Conservation (phyloP, 2,888 invertebrate species). For the Graphium colonna region DNA sequence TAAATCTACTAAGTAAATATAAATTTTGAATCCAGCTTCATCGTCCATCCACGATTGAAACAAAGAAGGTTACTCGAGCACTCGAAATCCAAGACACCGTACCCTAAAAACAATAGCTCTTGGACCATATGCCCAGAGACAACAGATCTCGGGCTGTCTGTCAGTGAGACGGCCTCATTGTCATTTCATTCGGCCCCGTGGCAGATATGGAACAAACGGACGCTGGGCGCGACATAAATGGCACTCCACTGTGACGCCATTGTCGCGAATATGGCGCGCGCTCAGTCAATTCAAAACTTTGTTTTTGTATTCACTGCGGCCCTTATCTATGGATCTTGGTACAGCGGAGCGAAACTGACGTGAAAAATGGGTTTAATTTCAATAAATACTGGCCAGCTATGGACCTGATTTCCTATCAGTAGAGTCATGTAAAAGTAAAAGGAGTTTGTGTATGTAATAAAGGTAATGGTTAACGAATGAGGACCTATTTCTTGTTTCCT, state of each 20-base stretch:
- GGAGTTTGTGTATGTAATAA: too few species aligned
- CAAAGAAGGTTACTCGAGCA: too few species aligned
- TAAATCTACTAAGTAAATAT: too few species aligned
- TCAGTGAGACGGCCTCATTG: conserved; percentile 15
- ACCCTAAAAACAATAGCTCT: conserved; percentile 11
- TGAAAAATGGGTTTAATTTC: neutral
- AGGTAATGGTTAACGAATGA: too few species aligned
- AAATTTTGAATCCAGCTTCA: too few species aligned
- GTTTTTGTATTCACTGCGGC: conserved; percentile 13
- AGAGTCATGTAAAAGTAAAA: too few species aligned
- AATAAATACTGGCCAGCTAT: too few species aligned
- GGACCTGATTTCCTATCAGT: too few species aligned
- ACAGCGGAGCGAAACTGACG: neutral
- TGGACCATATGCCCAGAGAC: conserved; percentile 12
- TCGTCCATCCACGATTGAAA: too few species aligned
- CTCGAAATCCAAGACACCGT: neutral
- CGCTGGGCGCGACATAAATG: conserved; percentile 37
- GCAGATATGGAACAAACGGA: conserved; percentile 29
- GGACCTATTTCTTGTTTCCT: too few species aligned
- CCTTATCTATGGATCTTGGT: conserved; percentile 4
- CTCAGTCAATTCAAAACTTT: conserved; percentile 16
- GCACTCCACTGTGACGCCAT: conserved; percentile 39
- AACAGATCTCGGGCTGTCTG: conserved; percentile 8
- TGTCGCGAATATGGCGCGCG: conserved; percentile 37
- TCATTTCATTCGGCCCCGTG: conserved; percentile 19